phyloP scores from a whole-genome alignment of 2,888 invertebrate genomes.

The Hirudinaria manillensis region DNA sequence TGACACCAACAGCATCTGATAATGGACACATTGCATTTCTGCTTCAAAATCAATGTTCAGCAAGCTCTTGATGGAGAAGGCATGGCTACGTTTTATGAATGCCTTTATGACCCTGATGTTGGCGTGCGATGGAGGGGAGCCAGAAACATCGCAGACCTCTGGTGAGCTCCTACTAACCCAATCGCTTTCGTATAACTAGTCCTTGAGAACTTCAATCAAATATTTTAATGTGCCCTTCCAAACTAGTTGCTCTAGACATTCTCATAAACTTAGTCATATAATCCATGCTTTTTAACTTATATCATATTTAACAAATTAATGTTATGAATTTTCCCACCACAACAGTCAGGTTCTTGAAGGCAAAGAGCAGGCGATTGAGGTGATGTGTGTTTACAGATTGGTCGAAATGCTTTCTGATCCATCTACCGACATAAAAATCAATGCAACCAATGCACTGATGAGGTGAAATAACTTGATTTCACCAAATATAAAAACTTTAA shows the following conservation, averaged over 20 bases:
- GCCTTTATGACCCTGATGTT: constrained; percentile 45
- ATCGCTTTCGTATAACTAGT: neutral
- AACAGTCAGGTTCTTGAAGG: constrained; percentile 45
- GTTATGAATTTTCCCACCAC: no score
- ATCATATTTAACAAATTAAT: no score
- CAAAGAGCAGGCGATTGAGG: constrained; percentile 52
- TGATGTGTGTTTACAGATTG: constrained; percentile 47
- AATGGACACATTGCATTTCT: constrained; percentile 53
- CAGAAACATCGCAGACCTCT: constrained; percentile 53
- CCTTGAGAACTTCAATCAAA: neutral
- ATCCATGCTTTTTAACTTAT: no score
- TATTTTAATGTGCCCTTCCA: no score
- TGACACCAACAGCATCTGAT: constrained; percentile 42
- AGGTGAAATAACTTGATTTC: constrained; percentile 43
- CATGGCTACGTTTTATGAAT: constrained; percentile 48
- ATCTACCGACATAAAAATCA: constrained; percentile 48
- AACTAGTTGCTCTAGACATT: no score
- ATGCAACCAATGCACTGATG: constrained; percentile 53
- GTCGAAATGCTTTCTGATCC: constrained; percentile 48
- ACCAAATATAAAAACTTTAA: constrained; percentile 17
- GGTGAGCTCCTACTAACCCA: constrained; percentile 41
- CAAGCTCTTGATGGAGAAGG: constrained; percentile 45
- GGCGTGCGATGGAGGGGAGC: constrained; percentile 51
- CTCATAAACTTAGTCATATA: no score
- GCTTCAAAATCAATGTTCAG: constrained; percentile 50